Evolutionary conservation across 2,113 vertebrate species (phyloP).

Genomic region (Lepisosteus osseus): DNA sequence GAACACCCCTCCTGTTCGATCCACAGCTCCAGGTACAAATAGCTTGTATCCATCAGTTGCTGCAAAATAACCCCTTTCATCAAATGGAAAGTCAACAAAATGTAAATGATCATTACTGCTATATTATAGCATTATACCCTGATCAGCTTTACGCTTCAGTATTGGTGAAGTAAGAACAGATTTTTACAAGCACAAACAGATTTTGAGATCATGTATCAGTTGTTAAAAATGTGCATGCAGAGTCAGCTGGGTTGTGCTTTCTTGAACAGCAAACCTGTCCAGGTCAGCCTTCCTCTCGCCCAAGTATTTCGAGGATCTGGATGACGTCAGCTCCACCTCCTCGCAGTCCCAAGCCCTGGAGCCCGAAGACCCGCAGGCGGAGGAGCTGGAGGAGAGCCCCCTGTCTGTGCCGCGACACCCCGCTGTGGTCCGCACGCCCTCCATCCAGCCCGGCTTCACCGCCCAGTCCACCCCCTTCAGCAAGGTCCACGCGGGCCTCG

Average conservation of each 20-base stretch:
- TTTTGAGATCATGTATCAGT: no score
- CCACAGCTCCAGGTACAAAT: conserved; percentile 89
- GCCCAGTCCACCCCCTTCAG: conserved; percentile 66
- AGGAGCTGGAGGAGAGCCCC: conserved; percentile 37
- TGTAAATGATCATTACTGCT: no score
- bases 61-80: no score
- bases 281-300: conserved; percentile 91
- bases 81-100: no score
- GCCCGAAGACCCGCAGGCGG: conserved; percentile 65
- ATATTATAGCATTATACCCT: no score
- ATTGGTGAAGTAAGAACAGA: not conserved
- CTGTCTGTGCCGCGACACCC: conserved; percentile 69
- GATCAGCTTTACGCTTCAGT: not conserved
- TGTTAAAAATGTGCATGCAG: no score
- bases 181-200: no score
- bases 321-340: conserved; percentile 86
- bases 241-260: not conserved
- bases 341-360: conserved; percentile 81
- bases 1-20: conserved; percentile 85
- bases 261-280: conserved; percentile 76
- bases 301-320: conserved; percentile 86
- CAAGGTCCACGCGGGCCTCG: conserved; percentile 51
- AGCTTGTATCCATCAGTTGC: not conserved
- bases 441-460: conserved; percentile 77
- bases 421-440: conserved; percentile 79